A percentile compares a stretch with the other conserved stretches of the same genome.
These are phyloP conservation scores for Oscarella lobularis DNA, from an alignment of 37 sponge, comb jelly and placozoan genomes.

Conservation along the genomic window DNA sequence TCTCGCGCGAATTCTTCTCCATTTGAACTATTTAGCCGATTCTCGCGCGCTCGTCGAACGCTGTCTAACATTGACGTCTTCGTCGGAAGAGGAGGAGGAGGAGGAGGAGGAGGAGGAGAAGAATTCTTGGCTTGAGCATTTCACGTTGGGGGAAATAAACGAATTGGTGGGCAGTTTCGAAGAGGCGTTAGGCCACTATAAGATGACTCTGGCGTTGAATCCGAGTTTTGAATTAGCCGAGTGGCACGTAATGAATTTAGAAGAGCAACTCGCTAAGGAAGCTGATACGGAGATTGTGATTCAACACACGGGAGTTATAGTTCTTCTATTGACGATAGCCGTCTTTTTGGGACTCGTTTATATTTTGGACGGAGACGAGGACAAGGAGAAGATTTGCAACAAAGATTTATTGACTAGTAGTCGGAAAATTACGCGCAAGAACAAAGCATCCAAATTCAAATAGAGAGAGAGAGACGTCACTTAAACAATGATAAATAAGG, in stretches of 20 bases:
- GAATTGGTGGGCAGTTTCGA: conserved; percentile 45
- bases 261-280: no score
- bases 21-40: conserved; percentile 50
- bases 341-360: not conserved
- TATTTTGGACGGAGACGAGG: not conserved
- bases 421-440: not conserved
- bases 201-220: conserved; percentile 47
- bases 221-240: conserved; percentile 59
- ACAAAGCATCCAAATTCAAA: not conserved
- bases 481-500: not conserved
- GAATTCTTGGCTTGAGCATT: conserved; percentile 71
- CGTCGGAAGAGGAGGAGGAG: conserved; percentile 14
- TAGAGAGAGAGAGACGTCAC: not conserved
- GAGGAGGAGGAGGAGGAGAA: no score
- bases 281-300: no score
- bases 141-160: conserved; percentile 69
- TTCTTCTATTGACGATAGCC: not conserved
- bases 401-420: no score
- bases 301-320: not conserved
- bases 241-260: conserved; percentile 47
- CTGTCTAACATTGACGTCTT: conserved; percentile 47
- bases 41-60: conserved; percentile 46
- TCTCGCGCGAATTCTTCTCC: conserved; percentile 65
- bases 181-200: conserved; percentile 51
- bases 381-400: not conserved